phyloP scores from a whole-genome alignment of 2,888 invertebrate species.

The Apamea monoglypha region DNA sequence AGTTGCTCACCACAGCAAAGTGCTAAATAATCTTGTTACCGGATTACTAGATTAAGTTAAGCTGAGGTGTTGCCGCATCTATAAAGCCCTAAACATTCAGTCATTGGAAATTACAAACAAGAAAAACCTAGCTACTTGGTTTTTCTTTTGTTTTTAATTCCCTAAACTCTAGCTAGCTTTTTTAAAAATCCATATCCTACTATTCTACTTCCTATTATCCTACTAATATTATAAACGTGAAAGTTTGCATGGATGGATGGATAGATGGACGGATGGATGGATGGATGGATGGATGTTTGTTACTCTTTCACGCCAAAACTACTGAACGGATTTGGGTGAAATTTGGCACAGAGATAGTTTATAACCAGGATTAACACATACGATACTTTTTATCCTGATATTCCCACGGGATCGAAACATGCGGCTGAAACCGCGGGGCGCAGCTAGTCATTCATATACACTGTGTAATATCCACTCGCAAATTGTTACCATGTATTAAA shows the following conservation, averaged over 20 bases:
- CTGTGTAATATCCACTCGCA: not conserved
- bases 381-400: too few species aligned
- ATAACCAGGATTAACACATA: too few species aligned
- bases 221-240: too few species aligned
- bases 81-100: not conserved
- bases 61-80: not conserved
- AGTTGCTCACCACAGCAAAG: not conserved
- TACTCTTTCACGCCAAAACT: too few species aligned
- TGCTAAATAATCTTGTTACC: constrained; percentile 27
- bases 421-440: too few species aligned
- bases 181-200: not conserved
- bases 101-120: not conserved
- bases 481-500: not conserved
- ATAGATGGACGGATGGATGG: too few species aligned
- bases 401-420: too few species aligned
- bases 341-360: too few species aligned
- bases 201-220: too few species aligned
- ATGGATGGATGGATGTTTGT: too few species aligned
- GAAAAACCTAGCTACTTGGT: not conserved
- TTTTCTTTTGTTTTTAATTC: not conserved
- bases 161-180: not conserved
- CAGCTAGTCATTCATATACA: not conserved
- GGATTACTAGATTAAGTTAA: constrained; percentile 16
- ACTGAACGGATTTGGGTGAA: too few species aligned
- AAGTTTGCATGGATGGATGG: too few species aligned